Percentiles rank a stretch among this genome's conserved stretches.
Evolutionary conservation across 2,888 invertebrate species (phyloP).

Genomic region (Megamerina dolium): DNA sequence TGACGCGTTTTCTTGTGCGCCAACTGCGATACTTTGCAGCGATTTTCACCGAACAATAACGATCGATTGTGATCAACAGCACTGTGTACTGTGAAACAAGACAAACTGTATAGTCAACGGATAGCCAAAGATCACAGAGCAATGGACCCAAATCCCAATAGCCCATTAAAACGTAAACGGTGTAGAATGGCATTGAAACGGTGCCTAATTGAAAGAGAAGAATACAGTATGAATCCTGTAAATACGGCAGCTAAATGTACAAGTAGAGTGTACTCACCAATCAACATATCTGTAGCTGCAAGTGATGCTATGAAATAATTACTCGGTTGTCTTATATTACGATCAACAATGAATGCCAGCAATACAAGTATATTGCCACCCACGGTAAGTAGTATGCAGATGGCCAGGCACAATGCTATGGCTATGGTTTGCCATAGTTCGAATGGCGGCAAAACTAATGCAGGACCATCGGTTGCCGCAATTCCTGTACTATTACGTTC

Average conservation of each 20-base stretch:
- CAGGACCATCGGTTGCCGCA: slow-evolving; percentile 33
- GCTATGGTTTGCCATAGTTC: slow-evolving; percentile 83
- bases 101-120: slow-evolving; percentile 98
- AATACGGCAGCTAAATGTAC: neutral
- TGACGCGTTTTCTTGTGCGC: slow-evolving; percentile 89
- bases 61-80: slow-evolving; percentile 93
- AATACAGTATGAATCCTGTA: slow-evolving; percentile 9
- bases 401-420: slow-evolving; percentile 78
- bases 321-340: slow-evolving; percentile 91
- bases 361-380: slow-evolving; percentile 94
- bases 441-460: slow-evolving; percentile 74
- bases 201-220: slow-evolving; percentile 60
- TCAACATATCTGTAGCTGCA: slow-evolving; percentile 94
- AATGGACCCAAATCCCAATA: slow-evolving; percentile 96
- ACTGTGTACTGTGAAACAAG: slow-evolving; percentile 99
- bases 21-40: slow-evolving; percentile 95
- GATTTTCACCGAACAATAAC: slow-evolving; percentile 97
- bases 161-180: slow-evolving; percentile 92
- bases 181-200: slow-evolving; percentile 98
- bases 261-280: slow-evolving; percentile 54
- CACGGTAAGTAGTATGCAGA: slow-evolving; percentile 87
- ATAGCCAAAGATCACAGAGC: slow-evolving; percentile 96
- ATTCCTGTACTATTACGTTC: slow-evolving; percentile 30
- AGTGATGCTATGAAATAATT: slow-evolving; percentile 99
- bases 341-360: slow-evolving; percentile 88